Conservation (phyloP, 2,888 invertebrate genomes). For the Lutraria lutraria region DNA sequence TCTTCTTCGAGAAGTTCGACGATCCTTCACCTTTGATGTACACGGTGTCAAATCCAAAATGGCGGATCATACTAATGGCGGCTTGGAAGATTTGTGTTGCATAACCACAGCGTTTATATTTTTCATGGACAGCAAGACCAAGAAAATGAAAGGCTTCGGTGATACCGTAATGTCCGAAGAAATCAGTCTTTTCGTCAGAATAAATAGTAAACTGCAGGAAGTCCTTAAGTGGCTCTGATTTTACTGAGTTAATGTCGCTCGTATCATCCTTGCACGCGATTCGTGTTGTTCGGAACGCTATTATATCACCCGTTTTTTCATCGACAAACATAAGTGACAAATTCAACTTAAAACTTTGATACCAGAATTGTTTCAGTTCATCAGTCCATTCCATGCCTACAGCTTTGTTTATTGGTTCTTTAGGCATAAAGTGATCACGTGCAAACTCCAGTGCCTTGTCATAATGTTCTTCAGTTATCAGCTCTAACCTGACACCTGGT, state of each 20-base stretch:
- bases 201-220: conserved; percentile 15
- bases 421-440: conserved; percentile 22
- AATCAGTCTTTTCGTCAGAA: conserved; percentile 38
- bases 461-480: neutral
- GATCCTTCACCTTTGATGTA: conserved; percentile 47
- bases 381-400: conserved; percentile 19
- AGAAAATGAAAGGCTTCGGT: conserved; percentile 46
- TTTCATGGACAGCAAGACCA: conserved; percentile 36
- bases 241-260: conserved; percentile 1
- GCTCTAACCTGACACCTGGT: conserved; percentile 30
- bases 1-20: conserved; percentile 43
- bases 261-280: conserved; percentile 18
- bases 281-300: conserved; percentile 35
- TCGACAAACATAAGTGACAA: conserved; percentile 44
- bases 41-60: conserved; percentile 44
- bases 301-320: conserved; percentile 46
- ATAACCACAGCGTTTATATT: conserved; percentile 37
- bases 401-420: conserved; percentile 45
- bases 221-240: conserved; percentile 11
- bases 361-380: conserved; percentile 29
- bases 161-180: conserved; percentile 38
- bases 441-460: conserved; percentile 7
- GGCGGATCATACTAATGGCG: conserved; percentile 39
- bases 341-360: conserved; percentile 21
- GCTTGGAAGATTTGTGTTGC: conserved; percentile 26